Percentiles rank a stretch among this genome's conserved stretches.
Conservation (phyloP, 2,888 invertebrate genomes). For the Lasioglossum calceatum region DNA sequence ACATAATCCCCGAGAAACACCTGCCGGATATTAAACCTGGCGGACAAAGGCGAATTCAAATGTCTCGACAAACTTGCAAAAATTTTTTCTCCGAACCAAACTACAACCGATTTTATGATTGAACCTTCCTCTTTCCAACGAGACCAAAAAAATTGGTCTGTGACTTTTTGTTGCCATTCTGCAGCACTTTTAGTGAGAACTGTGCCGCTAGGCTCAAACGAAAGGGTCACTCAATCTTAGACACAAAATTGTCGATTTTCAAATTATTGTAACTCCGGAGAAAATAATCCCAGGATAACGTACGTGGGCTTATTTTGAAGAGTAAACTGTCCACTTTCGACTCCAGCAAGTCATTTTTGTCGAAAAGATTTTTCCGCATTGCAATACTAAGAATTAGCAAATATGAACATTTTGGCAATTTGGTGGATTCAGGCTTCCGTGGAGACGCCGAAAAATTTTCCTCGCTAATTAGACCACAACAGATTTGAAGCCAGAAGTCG, state of each 20-base stretch:
- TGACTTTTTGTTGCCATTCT: not conserved
- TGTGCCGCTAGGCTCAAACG: not conserved
- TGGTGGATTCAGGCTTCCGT: not conserved
- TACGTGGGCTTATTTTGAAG: not conserved
- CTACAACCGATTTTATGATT: accelerated
- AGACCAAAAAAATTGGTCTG: not conserved
- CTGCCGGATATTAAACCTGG: not conserved
- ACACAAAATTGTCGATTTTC: not conserved
- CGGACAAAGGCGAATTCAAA: not conserved
- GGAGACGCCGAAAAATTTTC: not conserved
- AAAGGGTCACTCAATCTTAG: too few species aligned
- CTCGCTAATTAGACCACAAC: accelerated
- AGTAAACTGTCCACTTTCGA: not conserved
- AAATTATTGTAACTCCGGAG: not conserved
- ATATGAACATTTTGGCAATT: not conserved
- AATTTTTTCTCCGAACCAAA: not conserved
- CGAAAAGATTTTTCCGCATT: not conserved
- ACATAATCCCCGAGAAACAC: not conserved
- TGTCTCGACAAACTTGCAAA: not conserved
- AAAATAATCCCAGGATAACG: not conserved
- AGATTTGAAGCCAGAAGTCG: not conserved
- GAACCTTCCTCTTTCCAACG: not conserved
- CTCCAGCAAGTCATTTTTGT: accelerated
- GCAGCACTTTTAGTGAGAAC: accelerated
- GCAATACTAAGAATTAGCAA: not conserved